Base-by-base conservation (phyloP, 2,113 vertebrate species). In the Anolis sagrei region DNA sequence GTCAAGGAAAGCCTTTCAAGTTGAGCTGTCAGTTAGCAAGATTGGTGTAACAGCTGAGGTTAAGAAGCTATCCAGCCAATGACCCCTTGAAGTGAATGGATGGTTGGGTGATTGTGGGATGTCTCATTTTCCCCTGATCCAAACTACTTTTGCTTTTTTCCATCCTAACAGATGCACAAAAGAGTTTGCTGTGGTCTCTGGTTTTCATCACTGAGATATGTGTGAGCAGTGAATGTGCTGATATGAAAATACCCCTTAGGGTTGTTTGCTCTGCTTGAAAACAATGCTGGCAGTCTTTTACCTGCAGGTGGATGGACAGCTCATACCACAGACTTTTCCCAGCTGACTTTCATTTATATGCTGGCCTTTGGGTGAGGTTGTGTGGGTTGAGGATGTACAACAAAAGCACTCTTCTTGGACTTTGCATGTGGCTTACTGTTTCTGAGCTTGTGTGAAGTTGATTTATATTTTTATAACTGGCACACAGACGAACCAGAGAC, bases 1-100 rank as follows among this genome's bases (percentile, higher is more conserved):
- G 91, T 8, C 76, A 88, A 84, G 89, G 87, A 86, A 93, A 90
- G 86, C 83, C 93, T 96, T 96, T 95, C 91, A 95, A 95, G 93
- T 83, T 76, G 82, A 94, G 89, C 91, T 94, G 94, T 95, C 92
- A 94, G 91, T 93, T 94, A 91, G 76, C 64, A 74, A 84, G 79
- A 92, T 72, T 91, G 94, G 84, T 86, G 36, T 66, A 95, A 25
- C 72, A n/a, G 61, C 80, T 75, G 80, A 88, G 74, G 93, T 80
- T 54, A 90, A 80, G 92, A 88, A 89, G 82, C 54, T 85, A 85
- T 82, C 86, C 89, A 92, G 89, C 83, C 77, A 88, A 92, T 79
- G 90, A 1, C 0, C 91, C 88, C 89, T 80, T 68, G 90, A 83
- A 92, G 90, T 86, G 91, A 76, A 18, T 61, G 82, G 86, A 88